Evolutionary conservation across 23 tunicate species (phyloP).

Genomic region (Ciona savignyi): DNA sequence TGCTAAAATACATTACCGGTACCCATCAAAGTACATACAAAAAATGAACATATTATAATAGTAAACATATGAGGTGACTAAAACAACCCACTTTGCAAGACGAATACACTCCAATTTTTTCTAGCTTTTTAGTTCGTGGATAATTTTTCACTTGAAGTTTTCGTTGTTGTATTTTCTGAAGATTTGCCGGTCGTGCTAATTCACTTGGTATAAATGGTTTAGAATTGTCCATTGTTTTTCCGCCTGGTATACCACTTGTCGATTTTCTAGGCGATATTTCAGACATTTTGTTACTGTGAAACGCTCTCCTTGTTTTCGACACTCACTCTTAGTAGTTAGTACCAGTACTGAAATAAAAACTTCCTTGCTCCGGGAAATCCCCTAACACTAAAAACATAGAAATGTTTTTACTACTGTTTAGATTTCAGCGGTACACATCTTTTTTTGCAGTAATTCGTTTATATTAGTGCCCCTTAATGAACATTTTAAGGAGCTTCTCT

Average conservation of each 20-base stretch:
- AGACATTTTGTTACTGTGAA: background rate
- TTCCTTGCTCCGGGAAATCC: too few species aligned
- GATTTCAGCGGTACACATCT: too few species aligned
- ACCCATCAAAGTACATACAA: background rate
- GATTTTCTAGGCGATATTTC: background rate
- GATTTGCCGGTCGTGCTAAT: conserved; percentile 63
- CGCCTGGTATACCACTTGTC: background rate
- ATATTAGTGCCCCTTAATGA: too few species aligned
- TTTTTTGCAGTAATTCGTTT: too few species aligned
- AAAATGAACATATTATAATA: background rate
- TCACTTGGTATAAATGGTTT: conserved; percentile 71
- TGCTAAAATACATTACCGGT: background rate
- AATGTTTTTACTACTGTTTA: too few species aligned
- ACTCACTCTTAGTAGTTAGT: too few species aligned
- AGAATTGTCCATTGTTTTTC: background rate
- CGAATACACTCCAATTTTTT: conserved; percentile 66
- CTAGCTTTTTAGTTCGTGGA: conserved; percentile 53
- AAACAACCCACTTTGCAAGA: conserved; percentile 44
- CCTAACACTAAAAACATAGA: too few species aligned
- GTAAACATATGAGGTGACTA: background rate
- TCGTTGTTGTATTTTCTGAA: conserved; percentile 73
- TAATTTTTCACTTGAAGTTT: conserved; percentile 68
- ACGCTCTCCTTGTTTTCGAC: too few species aligned
- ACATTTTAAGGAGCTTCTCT: too few species aligned
- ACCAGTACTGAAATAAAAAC: too few species aligned